phyloP scores from a whole-genome alignment of 35 echinoderm and acorn worm genomes.

The Eucidaris tribuloides region DNA sequence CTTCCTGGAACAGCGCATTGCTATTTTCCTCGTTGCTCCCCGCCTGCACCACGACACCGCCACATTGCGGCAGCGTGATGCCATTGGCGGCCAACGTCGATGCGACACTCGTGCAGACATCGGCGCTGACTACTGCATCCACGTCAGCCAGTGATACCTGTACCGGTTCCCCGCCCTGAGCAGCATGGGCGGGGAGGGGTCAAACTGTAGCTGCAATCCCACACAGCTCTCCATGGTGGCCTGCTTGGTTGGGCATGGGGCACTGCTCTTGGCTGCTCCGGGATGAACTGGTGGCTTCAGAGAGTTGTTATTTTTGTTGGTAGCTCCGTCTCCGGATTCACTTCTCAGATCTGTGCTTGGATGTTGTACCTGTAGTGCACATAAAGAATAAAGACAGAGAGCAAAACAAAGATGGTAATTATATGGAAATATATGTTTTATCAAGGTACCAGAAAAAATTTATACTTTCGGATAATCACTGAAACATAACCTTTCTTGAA shows the following conservation, averaged over 20 bases:
- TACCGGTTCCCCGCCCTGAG: neutral
- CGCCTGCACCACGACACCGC: slow-evolving; percentile 12
- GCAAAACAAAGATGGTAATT: neutral
- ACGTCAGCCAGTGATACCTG: slow-evolving; percentile 7
- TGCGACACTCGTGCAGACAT: neutral
- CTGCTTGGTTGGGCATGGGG: neutral
- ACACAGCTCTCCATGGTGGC: slow-evolving; percentile 21
- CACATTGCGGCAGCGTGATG: neutral
- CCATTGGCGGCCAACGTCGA: neutral
- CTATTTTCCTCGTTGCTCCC: neutral
- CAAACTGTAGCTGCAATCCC: slow-evolving; percentile 32
- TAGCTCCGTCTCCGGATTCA: slow-evolving; percentile 20
- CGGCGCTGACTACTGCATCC: slow-evolving; percentile 10
- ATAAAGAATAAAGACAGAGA: slow-evolving; percentile 1
- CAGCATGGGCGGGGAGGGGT: slow-evolving; percentile 2
- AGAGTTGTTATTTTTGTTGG: slow-evolving; percentile 15
- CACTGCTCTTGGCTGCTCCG: neutral
- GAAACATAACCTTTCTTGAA: neutral
- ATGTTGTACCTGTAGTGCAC: slow-evolving; percentile 18
- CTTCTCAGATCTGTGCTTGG: slow-evolving; percentile 2
- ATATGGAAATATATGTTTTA: neutral
- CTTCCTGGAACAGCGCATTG: slow-evolving; percentile 38
- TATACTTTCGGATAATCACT: neutral
- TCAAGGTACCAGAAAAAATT: neutral
- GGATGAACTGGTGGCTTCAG: neutral